Percentiles rank a stretch among this genome's conserved stretches.
These are phyloP conservation scores for Anseranas semipalmata DNA, from an alignment of 2,113 vertebrate species.

Conservation along the genomic window DNA sequence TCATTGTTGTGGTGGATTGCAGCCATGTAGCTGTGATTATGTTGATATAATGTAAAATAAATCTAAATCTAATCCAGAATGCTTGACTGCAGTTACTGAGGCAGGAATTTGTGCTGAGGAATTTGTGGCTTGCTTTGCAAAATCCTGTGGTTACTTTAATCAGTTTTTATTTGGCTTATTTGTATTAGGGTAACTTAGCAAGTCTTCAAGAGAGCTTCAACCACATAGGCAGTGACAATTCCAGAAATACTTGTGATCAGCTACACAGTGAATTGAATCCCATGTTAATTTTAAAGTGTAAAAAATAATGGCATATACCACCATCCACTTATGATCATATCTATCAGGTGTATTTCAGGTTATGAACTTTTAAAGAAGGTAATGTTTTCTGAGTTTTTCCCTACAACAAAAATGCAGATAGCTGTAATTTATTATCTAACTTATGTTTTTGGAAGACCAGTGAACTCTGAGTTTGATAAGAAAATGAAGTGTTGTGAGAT, in stretches of 20 bases:
- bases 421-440: not conserved
- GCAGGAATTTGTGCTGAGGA: not conserved
- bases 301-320: not conserved
- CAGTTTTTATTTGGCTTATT: slow-evolving; percentile 8
- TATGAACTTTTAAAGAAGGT: not conserved
- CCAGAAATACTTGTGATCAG: not conserved
- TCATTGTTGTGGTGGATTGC: not conserved
- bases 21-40: not conserved
- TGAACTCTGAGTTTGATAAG: not conserved
- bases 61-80: not conserved
- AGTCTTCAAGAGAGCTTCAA: slow-evolving; percentile 15
- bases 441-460: not conserved
- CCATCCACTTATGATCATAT: too few species aligned
- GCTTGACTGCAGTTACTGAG: not conserved
- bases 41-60: not conserved
- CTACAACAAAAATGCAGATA: not conserved
- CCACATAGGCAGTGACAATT: not conserved
- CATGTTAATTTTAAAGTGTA: not conserved
- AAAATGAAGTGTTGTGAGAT: not conserved
- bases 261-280: not conserved
- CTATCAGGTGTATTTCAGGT: not conserved
- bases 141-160: not conserved
- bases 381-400: not conserved
- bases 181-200: not conserved
- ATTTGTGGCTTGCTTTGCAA: not conserved